Base-by-base conservation (phyloP, 2,113 vertebrate species). In the Sinocyclocheilus maitianheensis region DNA sequence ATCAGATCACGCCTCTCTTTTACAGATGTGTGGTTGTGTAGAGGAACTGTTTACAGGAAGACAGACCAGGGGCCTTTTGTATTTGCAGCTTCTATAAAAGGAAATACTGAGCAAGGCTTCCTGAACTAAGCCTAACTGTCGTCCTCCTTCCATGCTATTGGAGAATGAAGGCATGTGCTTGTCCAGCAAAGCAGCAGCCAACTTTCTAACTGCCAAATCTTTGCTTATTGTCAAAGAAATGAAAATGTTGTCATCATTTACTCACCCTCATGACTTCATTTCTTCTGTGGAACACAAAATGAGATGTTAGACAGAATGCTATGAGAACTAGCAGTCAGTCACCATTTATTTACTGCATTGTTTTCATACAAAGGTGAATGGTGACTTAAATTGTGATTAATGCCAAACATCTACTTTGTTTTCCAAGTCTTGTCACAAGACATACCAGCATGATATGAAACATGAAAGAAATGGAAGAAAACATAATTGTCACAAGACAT, bases 31-130 rank as follows among this genome's bases (percentile, higher is more conserved):
- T 72, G 20, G 85, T 75, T 86, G 78, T 75, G 78, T 75, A 51
- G 78, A 88, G 87, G 76, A 93, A 92, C 90, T 95, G 95, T 95
- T 95, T 94, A 95, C 95, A 95, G 95, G 95, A 95, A 95, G 88
- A 88, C 91, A 91, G 89, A 89, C 90, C 92, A 91, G 89, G 89
- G 88, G 91, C 88, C 94, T 93, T 94, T 95, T 95, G 93, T 94
- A 84, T 92, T 94, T 81, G 84, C 62, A 58, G 92, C 92, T 91
- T 94, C 94, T 94, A 94, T 93, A 95, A 94, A 95, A 95, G 95
- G 95, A 94, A 93, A 94, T 94, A 92, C 88, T 92, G 90, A 51
- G 7, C 89, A 91, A 88, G 85, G 91, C 94, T 95, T 95, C 95
- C 94, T 94, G 94, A 88, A 93, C 91, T 81, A 84, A 91, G 85